These are phyloP conservation scores for Lepas anatifera DNA, from an alignment of 2,888 invertebrate genomes.

Conservation along the genomic window DNA sequence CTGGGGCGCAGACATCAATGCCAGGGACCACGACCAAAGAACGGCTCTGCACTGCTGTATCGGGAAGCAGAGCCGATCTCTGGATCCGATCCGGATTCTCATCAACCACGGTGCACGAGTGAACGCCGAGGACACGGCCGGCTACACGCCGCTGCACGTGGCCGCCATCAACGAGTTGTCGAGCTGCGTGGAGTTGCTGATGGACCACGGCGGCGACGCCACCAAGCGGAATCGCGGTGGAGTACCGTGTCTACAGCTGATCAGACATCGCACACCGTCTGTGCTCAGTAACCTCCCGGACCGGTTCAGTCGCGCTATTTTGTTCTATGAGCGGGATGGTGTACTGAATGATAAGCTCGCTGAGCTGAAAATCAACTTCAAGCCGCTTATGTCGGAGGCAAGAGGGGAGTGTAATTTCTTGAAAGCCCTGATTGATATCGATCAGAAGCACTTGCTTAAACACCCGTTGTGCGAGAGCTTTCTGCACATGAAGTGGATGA, in stretches of 20 bases:
- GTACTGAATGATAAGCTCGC: background rate
- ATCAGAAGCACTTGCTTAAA: slow-evolving; percentile 61
- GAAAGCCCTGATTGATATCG: slow-evolving; percentile 61
- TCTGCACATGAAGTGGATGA: slow-evolving; percentile 66
- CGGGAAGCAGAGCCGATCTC: slow-evolving; percentile 56
- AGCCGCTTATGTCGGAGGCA: slow-evolving; percentile 54
- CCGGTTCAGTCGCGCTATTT: slow-evolving; percentile 61
- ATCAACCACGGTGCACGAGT: slow-evolving; percentile 54
- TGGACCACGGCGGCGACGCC: slow-evolving; percentile 67
- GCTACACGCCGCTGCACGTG: slow-evolving; percentile 71
- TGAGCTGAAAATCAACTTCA: slow-evolving; percentile 30
- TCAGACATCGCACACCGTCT: slow-evolving; percentile 70
- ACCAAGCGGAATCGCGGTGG: slow-evolving; percentile 72
- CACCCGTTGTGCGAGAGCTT: slow-evolving; percentile 78
- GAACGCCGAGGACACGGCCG: slow-evolving; percentile 66
- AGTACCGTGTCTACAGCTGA: slow-evolving; percentile 63
- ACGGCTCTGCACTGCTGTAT: slow-evolving; percentile 70
- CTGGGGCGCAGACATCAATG: slow-evolving; percentile 52
- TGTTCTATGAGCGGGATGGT: slow-evolving; percentile 61
- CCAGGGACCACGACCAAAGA: slow-evolving; percentile 56
- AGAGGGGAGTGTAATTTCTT: slow-evolving; percentile 61
- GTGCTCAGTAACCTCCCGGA: slow-evolving; percentile 60
- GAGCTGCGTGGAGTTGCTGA: slow-evolving; percentile 54
- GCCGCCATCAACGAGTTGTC: slow-evolving; percentile 74
- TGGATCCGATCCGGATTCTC: slow-evolving; percentile 54